phyloP scores from a whole-genome alignment of 2,113 vertebrate species.

The Pelvicachromis taeniatus region DNA sequence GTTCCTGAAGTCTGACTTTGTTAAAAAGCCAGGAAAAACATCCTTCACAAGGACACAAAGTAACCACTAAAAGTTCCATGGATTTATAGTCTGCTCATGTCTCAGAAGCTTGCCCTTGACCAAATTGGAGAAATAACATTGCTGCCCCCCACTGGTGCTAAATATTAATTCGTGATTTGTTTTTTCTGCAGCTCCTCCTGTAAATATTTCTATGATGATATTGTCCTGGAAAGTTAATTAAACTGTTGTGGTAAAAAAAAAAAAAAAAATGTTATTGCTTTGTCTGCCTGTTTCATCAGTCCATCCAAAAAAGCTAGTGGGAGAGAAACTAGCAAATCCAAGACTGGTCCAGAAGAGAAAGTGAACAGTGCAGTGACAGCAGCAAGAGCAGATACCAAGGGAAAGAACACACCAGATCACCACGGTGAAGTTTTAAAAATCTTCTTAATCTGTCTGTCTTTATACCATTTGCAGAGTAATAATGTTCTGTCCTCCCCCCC shows the following conservation, averaged over 20 bases:
- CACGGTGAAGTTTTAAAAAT: conserved; percentile 73
- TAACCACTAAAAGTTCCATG: not conserved
- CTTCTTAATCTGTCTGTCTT: not conserved
- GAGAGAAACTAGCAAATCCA: conserved; percentile 73
- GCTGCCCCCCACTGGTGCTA: conserved; percentile 25
- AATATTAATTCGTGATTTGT: not conserved
- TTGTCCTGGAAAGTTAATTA: not conserved
- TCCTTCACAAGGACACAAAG: not conserved
- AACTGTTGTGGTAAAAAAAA: not conserved
- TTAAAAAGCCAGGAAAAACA: not conserved
- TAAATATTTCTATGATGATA: not conserved
- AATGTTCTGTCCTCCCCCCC: not conserved
- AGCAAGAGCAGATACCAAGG: conserved; percentile 70
- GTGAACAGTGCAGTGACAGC: conserved; percentile 53
- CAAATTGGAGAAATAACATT: not conserved
- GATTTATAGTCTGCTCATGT: conserved; percentile 10
- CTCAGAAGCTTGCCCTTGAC: conserved; percentile 9
- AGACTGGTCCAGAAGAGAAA: conserved; percentile 72
- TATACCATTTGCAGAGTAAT: not conserved
- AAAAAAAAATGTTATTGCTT: not conserved
- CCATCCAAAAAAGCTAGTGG: conserved; percentile 70
- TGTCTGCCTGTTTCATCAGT: conserved; percentile 54
- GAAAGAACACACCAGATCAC: conserved; percentile 74
- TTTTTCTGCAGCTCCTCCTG: not conserved
- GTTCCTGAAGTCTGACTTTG: not conserved